These are phyloP conservation scores for Cydia strobilella DNA, from an alignment of 1,140 invertebrate genomes.

Conservation along the genomic window DNA sequence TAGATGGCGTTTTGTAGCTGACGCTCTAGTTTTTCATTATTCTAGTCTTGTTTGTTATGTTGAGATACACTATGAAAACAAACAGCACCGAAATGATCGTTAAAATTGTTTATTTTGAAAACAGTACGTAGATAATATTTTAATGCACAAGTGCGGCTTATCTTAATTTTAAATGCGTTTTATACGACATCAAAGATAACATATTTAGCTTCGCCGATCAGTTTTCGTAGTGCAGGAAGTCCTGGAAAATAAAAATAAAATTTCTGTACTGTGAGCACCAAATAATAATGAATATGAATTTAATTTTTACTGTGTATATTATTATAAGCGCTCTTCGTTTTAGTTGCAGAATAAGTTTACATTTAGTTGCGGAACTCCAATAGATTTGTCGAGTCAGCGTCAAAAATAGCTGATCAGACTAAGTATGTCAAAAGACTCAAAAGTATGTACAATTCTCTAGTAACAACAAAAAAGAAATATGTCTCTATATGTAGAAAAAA, in stretches of 20 bases:
- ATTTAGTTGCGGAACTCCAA: too few species aligned
- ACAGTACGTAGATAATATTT: conserved; percentile 5
- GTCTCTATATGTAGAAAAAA: too few species aligned
- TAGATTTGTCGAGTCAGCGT: too few species aligned
- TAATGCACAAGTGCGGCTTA: not conserved
- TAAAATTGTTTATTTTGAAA: conserved; percentile 6
- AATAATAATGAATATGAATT: too few species aligned
- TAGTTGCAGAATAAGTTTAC: too few species aligned
- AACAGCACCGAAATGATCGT: not conserved
- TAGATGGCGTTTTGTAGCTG: not conserved
- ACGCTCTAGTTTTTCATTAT: not conserved
- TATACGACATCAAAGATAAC: not conserved
- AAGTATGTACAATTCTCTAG: too few species aligned
- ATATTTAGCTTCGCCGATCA: not conserved
- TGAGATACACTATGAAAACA: not conserved
- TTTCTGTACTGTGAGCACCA: not conserved
- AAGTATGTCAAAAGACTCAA: too few species aligned
- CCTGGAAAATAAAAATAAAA: conserved; percentile 22
- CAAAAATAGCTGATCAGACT: too few species aligned
- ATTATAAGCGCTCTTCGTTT: too few species aligned
- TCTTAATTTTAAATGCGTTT: conserved; percentile 15
- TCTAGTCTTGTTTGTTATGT: not conserved
- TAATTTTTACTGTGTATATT: too few species aligned
- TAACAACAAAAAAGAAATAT: too few species aligned
- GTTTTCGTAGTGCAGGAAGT: conserved; percentile 27